Evolutionary conservation across 2,888 invertebrate species (phyloP).

Genomic region (Rosalia funebris): DNA sequence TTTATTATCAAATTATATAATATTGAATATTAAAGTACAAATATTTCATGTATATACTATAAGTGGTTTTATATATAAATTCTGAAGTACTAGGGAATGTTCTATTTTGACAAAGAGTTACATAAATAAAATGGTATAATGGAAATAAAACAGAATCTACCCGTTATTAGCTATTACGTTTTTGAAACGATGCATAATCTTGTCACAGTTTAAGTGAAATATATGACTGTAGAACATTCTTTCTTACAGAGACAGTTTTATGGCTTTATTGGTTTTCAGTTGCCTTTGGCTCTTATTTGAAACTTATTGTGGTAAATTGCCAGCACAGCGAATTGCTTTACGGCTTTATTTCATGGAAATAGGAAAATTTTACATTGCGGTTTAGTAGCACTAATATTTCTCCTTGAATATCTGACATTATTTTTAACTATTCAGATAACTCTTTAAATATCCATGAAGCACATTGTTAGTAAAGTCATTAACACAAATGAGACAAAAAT

Average conservation of each 20-base stretch:
- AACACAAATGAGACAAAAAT: too few species aligned
- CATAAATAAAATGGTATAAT: too few species aligned
- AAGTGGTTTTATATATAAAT: too few species aligned
- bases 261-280: conserved; percentile 20
- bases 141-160: neutral
- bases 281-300: conserved; percentile 12
- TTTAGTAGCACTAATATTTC: neutral
- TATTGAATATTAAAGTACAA: too few species aligned
- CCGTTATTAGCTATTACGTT: neutral
- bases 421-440: too few species aligned
- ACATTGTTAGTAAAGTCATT: too few species aligned
- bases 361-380: conserved; percentile 1
- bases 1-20: too few species aligned
- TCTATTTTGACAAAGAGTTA: too few species aligned
- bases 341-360: conserved; percentile 14
- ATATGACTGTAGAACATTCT: conserved; percentile 8
- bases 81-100: too few species aligned
- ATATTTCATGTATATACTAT: too few species aligned
- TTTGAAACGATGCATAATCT: neutral
- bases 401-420: neutral
- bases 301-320: conserved; percentile 20
- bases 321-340: conserved; percentile 3
- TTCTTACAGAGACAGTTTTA: conserved; percentile 19
- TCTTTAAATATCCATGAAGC: too few species aligned
- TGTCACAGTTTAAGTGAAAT: conserved; percentile 19